Conservation (phyloP, 2,888 invertebrate genomes). For the Rhingia rostrata region DNA sequence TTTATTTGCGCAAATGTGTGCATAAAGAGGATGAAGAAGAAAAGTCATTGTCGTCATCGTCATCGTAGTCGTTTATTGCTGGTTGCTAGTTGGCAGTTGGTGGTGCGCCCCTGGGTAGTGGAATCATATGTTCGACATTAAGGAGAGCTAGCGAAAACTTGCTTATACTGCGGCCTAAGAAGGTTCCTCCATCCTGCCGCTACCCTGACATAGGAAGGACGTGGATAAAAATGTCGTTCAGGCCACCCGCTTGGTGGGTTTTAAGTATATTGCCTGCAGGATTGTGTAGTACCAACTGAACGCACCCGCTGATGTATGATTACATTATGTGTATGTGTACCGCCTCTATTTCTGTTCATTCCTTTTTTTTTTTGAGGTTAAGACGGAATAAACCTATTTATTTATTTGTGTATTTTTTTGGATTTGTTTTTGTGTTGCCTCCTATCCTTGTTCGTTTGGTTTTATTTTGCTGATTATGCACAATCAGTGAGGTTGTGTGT, state of each 20-base stretch:
- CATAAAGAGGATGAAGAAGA: slow-evolving; percentile 71
- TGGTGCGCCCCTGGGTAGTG: slow-evolving; percentile 28
- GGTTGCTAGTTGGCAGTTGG: slow-evolving; percentile 27
- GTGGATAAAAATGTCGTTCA: slow-evolving; percentile 50
- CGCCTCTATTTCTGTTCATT: neutral
- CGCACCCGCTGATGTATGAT: slow-evolving; percentile 47
- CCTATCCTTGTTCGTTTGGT: slow-evolving; percentile 8
- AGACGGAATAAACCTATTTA: slow-evolving; percentile 73
- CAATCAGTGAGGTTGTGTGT: slow-evolving; percentile 56
- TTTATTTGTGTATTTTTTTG: slow-evolving; percentile 50
- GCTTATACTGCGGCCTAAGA: slow-evolving; percentile 49
- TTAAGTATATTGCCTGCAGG: slow-evolving; percentile 47
- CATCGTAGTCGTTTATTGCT: slow-evolving; percentile 51
- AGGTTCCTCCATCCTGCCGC: too few species aligned
- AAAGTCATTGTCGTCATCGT: slow-evolving; percentile 62
- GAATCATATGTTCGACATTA: slow-evolving; percentile 71
- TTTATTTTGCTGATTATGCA: slow-evolving; percentile 64
- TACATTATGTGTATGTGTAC: slow-evolving; percentile 9
- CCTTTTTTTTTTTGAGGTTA: slow-evolving; percentile 61
- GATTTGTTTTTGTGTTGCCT: slow-evolving; percentile 23
- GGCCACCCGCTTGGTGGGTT: slow-evolving; percentile 35
- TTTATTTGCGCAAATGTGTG: slow-evolving; percentile 74
- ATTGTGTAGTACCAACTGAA: slow-evolving; percentile 33
- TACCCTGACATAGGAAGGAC: neutral
- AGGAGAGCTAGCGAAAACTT: slow-evolving; percentile 42